Base-by-base conservation (phyloP, 2,113 vertebrate species). In the Cryptotis parvus region DNA sequence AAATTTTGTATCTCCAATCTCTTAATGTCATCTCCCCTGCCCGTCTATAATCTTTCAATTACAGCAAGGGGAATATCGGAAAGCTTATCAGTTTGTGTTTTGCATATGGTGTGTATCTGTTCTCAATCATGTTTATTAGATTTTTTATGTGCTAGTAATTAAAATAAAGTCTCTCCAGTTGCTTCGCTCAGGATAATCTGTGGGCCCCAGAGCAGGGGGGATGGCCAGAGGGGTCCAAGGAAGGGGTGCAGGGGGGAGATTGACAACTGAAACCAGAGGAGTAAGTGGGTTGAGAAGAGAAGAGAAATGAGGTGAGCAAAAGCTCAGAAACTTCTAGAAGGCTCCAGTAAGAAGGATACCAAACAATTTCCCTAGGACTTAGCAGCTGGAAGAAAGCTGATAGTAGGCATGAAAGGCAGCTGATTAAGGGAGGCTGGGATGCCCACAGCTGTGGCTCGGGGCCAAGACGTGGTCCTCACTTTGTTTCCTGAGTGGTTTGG, bases 311-410 rank as follows among this genome's bases (percentile, higher is more conserved):
- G 76, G 4, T 18, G 1, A 27, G 0, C 7, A 37, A 18, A 27
- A 41, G n/a, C 20, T 31, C 31, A 69, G 66, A 83, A 61, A 37
- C 31, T 74, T 93, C 79, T 68, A 68, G 58, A 79, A 91, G 29
- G 37, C 5, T 74, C 65, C 74, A 66, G 65, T 27, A 43, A 66
- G 69, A 70, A 9, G 8, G 27, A 72, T 72, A 58, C 69, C 26
- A 35, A 3, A 39, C 45, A 49, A 18, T 35, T 85, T 29, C 65
- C 76, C 78, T 61, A 18, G 75, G 63, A 35, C 43, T 66, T 43
- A 70, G 73, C 31, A 72, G 29, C 31, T 52, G 35, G 35, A 33
- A 73, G 66, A 33, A 73, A 63, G 72, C 15, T 18, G 35, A 72
- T 49, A 10, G 45, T 49, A 49, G 45, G 45, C 14, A 49, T 49